Evolutionary conservation across 2,888 invertebrate species (phyloP).

Genomic region (Augiades crinisus): DNA sequence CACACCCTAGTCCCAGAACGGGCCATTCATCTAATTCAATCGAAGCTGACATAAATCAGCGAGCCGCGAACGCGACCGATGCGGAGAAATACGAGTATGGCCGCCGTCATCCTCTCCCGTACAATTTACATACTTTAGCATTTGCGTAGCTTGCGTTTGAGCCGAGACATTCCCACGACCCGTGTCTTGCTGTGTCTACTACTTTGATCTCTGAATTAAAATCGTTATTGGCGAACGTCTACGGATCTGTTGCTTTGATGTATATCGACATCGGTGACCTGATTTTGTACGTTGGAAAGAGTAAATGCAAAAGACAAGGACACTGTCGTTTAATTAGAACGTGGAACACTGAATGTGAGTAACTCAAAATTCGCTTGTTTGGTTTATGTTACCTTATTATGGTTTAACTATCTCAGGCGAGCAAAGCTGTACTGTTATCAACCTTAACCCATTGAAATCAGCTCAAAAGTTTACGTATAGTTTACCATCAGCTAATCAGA

Average conservation of each 20-base stretch:
- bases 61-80: slow-evolving; percentile 27
- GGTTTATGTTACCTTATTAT: not conserved
- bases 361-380: no score
- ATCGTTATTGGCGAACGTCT: slow-evolving; percentile 8
- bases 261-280: slow-evolving; percentile 4
- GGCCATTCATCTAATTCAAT: slow-evolving; percentile 49
- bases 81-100: slow-evolving; percentile 42
- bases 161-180: slow-evolving; percentile 45
- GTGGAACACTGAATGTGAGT: no score
- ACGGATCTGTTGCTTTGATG: slow-evolving; percentile 4
- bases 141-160: slow-evolving; percentile 40
- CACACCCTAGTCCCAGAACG: slow-evolving; percentile 34
- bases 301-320: slow-evolving; percentile 1
- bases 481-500: no score
- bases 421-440: no score
- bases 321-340: no score
- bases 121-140: slow-evolving; percentile 49
- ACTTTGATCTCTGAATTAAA: slow-evolving; percentile 21
- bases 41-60: slow-evolving; percentile 30
- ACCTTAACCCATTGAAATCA: no score
- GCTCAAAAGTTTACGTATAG: no score
- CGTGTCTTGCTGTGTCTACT: slow-evolving; percentile 14
- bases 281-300: not conserved
- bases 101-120: slow-evolving; percentile 54
- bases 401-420: no score